Conservation (phyloP, 2,797 vertebrate genomes). For the Iguana delicatissima region DNA sequence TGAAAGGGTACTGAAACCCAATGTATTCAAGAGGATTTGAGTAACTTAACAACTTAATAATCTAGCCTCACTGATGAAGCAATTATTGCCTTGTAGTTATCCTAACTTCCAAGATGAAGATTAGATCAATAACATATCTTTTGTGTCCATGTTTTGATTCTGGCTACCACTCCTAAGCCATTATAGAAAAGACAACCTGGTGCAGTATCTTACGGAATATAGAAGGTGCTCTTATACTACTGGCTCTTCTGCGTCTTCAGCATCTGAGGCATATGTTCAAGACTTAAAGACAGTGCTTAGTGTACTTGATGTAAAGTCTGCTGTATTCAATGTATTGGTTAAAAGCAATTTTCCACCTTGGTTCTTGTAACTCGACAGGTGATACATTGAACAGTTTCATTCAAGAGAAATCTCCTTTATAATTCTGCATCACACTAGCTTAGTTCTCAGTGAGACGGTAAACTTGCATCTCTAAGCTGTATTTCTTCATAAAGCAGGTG, state of each 20-base stretch:
- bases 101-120: background rate
- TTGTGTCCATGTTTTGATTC: constrained; percentile 20
- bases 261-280: background rate
- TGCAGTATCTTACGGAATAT: constrained; percentile 45
- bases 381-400: constrained; percentile 13
- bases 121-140: constrained; percentile 5
- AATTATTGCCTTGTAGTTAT: background rate
- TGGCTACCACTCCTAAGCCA: background rate
- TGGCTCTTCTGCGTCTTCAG: background rate
- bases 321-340: background rate
- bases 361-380: constrained; percentile 35
- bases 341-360: constrained; percentile 30
- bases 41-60: constrained; percentile 11
- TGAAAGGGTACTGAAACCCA: constrained; percentile 33
- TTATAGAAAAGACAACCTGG: too few species aligned
- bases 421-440: background rate
- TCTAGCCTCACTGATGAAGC: constrained; percentile 38
- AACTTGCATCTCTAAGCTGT: background rate
- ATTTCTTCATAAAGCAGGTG: background rate
- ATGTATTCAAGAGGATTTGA: constrained; percentile 24
- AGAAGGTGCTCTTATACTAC: constrained; percentile 4
- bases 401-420: background rate
- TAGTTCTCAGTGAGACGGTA: background rate
- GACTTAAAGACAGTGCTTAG: background rate
- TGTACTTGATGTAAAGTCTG: background rate